Conservation (phyloP, 1,140 invertebrate species). For the Dinoponera quadriceps region DNA sequence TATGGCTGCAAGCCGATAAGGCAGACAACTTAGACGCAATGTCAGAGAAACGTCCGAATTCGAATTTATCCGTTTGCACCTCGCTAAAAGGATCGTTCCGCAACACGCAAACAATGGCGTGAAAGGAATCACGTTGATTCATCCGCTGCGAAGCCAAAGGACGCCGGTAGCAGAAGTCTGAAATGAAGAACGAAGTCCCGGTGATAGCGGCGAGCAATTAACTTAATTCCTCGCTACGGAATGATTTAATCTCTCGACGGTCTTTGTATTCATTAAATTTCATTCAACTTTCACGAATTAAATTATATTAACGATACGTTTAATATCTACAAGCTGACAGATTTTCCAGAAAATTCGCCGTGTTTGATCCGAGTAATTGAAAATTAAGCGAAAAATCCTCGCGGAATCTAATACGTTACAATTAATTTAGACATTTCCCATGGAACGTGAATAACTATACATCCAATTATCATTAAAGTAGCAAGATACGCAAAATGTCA, state of each 20-base stretch:
- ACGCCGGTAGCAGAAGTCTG: not conserved
- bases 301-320: conserved; percentile 7
- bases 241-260: not conserved
- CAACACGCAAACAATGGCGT: not conserved
- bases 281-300: not conserved
- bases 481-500: not conserved
- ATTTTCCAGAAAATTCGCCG: not conserved
- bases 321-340: not conserved
- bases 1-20: conserved; percentile 39
- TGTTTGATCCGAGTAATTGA: not conserved
- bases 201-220: not conserved
- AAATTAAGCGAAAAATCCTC: not conserved
- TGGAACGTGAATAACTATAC: conserved; percentile 12
- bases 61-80: conserved; percentile 39
- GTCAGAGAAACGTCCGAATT: not conserved
- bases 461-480: not conserved
- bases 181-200: not conserved
- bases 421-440: not conserved
- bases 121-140: not conserved
- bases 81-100: not conserved
- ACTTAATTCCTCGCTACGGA: not conserved
- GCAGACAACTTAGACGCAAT: conserved; percentile 1
- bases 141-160: not conserved
- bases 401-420: not conserved
- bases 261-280: conserved; percentile 1